Conservation (phyloP, 2,113 vertebrate genomes). For the Romanogobio albipinnatus region DNA sequence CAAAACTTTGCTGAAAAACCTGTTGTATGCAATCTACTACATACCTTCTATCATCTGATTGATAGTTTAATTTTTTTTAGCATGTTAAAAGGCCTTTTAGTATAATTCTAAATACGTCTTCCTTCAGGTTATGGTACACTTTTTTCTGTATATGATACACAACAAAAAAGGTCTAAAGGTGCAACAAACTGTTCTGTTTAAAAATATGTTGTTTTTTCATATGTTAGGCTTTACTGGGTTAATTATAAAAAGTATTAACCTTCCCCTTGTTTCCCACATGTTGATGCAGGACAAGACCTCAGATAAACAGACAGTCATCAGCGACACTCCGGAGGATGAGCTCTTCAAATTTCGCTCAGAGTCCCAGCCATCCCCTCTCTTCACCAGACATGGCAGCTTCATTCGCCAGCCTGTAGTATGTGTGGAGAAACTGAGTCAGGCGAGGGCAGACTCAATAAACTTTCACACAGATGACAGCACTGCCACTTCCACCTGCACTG, state of each 20-base stretch:
- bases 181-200: no score
- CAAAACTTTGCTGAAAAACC: not conserved
- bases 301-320: not conserved
- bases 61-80: not conserved
- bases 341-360: conserved; percentile 55
- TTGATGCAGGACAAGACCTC: conserved; percentile 3
- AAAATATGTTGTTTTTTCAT: no score
- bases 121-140: not conserved
- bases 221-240: no score
- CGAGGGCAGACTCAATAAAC: conserved; percentile 68
- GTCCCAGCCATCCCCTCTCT: conserved; percentile 7
- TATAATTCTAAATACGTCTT: not conserved
- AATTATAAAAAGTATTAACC: not conserved
- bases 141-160: no score
- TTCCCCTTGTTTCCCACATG: conserved; percentile 11
- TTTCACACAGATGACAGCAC: conserved; percentile 60
- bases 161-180: no score
- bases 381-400: not conserved
- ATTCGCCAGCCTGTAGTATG: conserved; percentile 8
- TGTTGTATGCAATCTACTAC: not conserved
- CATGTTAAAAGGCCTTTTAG: not conserved
- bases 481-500: conserved; percentile 3
- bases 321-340: conserved; percentile 56
- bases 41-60: not conserved
- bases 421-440: conserved; percentile 53